Base-by-base conservation (phyloP, 2,888 invertebrate species). In the Drosophila nigritarsus region DNA sequence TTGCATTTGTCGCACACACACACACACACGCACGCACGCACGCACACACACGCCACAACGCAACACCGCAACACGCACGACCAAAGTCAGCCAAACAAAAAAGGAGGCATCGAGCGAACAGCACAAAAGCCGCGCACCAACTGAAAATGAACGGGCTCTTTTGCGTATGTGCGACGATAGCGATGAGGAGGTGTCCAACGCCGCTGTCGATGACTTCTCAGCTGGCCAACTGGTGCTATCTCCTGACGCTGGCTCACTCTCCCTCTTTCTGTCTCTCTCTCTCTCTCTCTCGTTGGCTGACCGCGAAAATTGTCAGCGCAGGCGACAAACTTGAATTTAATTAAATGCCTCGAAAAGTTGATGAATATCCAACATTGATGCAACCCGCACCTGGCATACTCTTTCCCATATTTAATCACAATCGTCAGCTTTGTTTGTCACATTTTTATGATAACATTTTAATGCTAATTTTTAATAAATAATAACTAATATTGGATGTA, bases 301-400 rank as follows among this genome's bases (percentile, higher is more conserved):
- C 87, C 87, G 87, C 87, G 83, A 87, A 90, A 79, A 79, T 74
- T 78, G 81, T 68, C 84, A 83, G 62, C 64, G 78, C 75, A 73
- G 81, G 75, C 79, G 81, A 87, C 89, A 90, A 89, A 82, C 78
- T 88, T 83, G 79, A 83, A 89, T 83, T 83, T 80, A 80, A 90
- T 83, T 79, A 82, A 80, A 87, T 75, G 64, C 40, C 77, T 76
- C 53, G 55, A 73, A 70, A 67, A 78, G 62, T 61, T 70, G 64
- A 72, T 40, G 51, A 63, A 62, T 66, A 68, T 54, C 27, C 18
- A 15, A 15, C 6, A 13, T n/a, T 9, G 3, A 30, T 62, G 20
- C 13, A 3, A 18, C 11, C 9, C 24, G 13, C 36, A 34, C 13
- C 13, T n/a, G 27, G n/a, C 20, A 78, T 72, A 60, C 78, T 13